Percentiles rank a stretch among this genome's conserved stretches.
phyloP scores from a whole-genome alignment of 2,797 vertebrate species.

The Sardinella longiceps region DNA sequence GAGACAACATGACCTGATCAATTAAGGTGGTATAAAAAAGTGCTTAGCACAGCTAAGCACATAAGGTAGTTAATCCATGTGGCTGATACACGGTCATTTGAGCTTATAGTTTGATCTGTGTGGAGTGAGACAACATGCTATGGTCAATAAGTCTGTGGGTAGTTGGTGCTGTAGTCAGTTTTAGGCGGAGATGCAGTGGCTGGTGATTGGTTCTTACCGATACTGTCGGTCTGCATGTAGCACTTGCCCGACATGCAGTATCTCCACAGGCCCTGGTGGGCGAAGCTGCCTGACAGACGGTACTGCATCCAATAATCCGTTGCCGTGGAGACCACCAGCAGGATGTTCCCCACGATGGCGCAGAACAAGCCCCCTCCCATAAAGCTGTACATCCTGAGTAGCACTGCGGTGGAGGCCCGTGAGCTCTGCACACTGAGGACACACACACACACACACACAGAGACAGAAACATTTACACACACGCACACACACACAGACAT shows the following conservation, averaged over 20 bases:
- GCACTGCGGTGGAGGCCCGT: constrained; percentile 54
- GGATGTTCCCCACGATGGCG: constrained; percentile 76
- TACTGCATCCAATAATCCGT: constrained; percentile 83
- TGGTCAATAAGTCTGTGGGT: not conserved
- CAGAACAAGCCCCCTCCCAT: constrained; percentile 80
- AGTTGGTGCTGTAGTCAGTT: too few relatives aligned
- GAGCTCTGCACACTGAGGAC: constrained; percentile 57
- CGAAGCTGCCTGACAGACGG: constrained; percentile 71
- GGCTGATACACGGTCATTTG: too few relatives aligned
- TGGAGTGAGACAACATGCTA: not conserved
- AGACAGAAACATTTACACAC: too few relatives aligned
- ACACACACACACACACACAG: too few relatives aligned
- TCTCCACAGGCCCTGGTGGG: constrained; percentile 80
- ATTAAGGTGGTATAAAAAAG: too few relatives aligned
- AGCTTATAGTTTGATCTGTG: not conserved
- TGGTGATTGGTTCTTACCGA: constrained; percentile 65
- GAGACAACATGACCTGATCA: not conserved
- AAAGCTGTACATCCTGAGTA: constrained; percentile 76
- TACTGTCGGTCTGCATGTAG: constrained; percentile 76
- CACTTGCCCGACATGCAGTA: constrained; percentile 77
- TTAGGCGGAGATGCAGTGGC: not conserved
- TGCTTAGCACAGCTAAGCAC: too few relatives aligned
- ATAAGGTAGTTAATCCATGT: too few relatives aligned
- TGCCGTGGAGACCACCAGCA: constrained; percentile 73
- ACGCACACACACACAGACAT: too few relatives aligned